Base-by-base conservation (phyloP, 23 tunicate species). In the Trididemnum nubilum region DNA sequence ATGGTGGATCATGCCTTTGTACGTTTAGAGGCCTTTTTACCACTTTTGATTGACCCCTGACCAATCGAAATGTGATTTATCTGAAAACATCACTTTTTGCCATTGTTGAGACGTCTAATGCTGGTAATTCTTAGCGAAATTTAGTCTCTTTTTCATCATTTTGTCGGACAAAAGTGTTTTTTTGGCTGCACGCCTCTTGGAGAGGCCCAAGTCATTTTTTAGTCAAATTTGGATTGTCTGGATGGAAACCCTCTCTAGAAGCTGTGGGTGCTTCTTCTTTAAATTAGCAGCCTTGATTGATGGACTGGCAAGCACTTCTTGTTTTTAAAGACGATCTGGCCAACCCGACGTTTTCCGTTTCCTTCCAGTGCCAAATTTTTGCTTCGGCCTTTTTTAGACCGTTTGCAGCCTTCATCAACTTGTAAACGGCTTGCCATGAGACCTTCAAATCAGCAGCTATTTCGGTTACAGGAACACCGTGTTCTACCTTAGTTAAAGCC, bases 181-280 rank as follows among this genome's bases (percentile, higher is more conserved):
- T 33, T 67, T 67, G 37, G 74, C 74, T 67, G 74, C 74, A 67
- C 74, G 38, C 38, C 74, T 67, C 7, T 38, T 30, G 15, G 74
- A 38, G 37, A 67, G 74, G 74, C 74, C 74, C 38, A 67, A 33
- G 74, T 61, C 67, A 31, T 67, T 67, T 67, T 67, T 31, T 9
- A 67, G 74, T 33, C 25, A n/a, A 67, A 30, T 33, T 67, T 67
- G 74, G 74, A 67, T 67, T 67, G 74, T 67, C n/a, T n/a, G 25
- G 38, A 67, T 67, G 31, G 38, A 67, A 4, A 67, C 38, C 21
- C 74, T 38, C 38, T 67, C 74, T 38, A 33, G 38, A 31, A 67
- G 74, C 74, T 67, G 12, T 67, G 74, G 74, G 74, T 67, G 74
- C 74, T 67, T 67, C 74, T 67, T 67, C 22, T 33, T 67, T n/a